phyloP scores from a whole-genome alignment of 2,113 vertebrate species.

The Rhabdornis inornatus region DNA sequence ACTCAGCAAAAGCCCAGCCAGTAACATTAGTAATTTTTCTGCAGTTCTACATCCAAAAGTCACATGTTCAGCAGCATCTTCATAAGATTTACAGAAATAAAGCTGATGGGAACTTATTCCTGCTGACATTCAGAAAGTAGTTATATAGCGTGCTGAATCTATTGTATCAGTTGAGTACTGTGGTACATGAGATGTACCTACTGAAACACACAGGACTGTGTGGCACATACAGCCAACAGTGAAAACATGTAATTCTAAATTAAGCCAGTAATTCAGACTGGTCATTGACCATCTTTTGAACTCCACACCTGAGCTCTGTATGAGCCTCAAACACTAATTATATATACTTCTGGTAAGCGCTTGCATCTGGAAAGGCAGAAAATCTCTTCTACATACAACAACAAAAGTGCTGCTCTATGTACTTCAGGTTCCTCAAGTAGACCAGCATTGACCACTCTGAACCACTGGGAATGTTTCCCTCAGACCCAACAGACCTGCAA shows the following conservation, averaged over 20 bases:
- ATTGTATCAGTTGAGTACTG: not conserved
- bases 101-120: not conserved
- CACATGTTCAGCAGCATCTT: not conserved
- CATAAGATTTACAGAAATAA: not conserved
- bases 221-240: rapidly evolving
- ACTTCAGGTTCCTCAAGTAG: not conserved
- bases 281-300: not conserved
- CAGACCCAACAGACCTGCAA: not conserved
- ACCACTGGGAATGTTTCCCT: not conserved
- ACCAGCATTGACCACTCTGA: not conserved
- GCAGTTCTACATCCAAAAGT: not conserved
- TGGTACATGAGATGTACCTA: too few relatives aligned
- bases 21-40: not conserved
- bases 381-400: not conserved
- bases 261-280: not conserved
- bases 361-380: not conserved
- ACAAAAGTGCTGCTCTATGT: not conserved
- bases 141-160: not conserved
- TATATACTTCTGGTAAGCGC: not conserved
- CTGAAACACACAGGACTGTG: not conserved
- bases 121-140: not conserved
- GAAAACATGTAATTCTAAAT: not conserved
- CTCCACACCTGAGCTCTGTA: not conserved
- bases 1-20: not conserved
- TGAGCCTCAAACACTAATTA: not conserved